phyloP scores from a whole-genome alignment of 2,888 invertebrate genomes.

The Caenorhabditis macrosperma region DNA sequence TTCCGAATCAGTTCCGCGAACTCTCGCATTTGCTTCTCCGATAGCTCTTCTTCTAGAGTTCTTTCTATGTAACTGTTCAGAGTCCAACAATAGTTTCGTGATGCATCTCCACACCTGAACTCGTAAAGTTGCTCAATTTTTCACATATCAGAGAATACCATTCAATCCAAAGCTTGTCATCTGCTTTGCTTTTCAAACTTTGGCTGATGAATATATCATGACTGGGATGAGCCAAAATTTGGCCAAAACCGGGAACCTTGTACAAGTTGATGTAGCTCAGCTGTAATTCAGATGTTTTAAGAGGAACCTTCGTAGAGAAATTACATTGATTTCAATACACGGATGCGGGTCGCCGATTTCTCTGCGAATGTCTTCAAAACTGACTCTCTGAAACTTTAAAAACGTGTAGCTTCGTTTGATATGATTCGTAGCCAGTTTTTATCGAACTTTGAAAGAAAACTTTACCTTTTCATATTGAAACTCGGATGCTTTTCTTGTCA shows the following conservation, averaged over 20 bases:
- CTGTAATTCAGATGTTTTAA: too few relatives aligned
- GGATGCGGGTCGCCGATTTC: neutral
- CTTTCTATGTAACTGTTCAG: neutral
- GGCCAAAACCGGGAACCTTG: constrained; percentile 21
- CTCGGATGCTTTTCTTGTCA: neutral
- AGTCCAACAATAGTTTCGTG: constrained; percentile 3
- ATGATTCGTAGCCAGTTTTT: neutral
- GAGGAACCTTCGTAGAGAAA: neutral
- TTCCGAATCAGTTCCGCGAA: neutral
- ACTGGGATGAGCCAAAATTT: constrained; percentile 3
- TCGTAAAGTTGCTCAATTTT: neutral
- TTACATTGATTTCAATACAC: neutral
- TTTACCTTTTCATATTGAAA: neutral
- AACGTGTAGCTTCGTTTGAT: neutral
- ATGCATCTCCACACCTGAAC: constrained; percentile 11
- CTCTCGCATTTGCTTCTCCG: neutral
- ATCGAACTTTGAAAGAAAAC: too few relatives aligned
- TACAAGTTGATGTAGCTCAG: neutral
- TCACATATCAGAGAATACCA: neutral
- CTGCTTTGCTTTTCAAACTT: neutral
- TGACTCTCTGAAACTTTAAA: neutral
- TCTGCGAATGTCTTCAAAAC: neutral
- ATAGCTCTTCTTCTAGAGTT: neutral
- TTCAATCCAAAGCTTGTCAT: neutral
- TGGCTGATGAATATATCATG: neutral